Conservation (phyloP, 2,797 vertebrate genomes). For the Enteromius fasciolatus region DNA sequence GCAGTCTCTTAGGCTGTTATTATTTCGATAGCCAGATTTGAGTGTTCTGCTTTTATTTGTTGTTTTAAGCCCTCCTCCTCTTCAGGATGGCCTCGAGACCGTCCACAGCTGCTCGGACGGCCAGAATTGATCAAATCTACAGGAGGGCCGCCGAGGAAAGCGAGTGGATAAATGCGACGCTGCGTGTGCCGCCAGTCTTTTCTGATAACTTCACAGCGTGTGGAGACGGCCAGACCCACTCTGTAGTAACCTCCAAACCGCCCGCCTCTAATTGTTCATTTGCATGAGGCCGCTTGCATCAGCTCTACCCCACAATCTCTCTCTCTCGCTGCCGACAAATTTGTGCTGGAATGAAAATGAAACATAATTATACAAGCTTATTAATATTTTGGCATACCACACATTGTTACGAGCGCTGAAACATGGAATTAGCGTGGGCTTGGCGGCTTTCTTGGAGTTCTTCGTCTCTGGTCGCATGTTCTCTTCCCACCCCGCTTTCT, state of each 20-base stretch:
- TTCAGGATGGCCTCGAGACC: not conserved
- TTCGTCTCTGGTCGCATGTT: not conserved
- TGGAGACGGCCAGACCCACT: constrained; percentile 13
- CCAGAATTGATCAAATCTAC: constrained; percentile 36
- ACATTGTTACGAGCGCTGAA: constrained; percentile 43
- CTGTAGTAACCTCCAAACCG: constrained; percentile 9
- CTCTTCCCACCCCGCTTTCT: not conserved
- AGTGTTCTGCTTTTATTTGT: constrained; percentile 59
- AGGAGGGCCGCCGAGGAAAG: constrained; percentile 56
- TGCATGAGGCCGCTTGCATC: constrained; percentile 41
- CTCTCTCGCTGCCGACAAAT: constrained; percentile 40
- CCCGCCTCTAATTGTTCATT: constrained; percentile 40
- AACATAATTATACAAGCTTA: constrained; percentile 50
- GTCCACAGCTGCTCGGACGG: constrained; percentile 2
- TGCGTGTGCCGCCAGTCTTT: constrained; percentile 57
- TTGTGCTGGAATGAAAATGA: constrained; percentile 54
- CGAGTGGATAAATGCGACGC: constrained; percentile 56
- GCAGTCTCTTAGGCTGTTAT: constrained; percentile 31
- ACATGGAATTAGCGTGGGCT: constrained; percentile 52
- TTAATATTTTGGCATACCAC: constrained; percentile 56
- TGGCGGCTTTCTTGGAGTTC: not conserved
- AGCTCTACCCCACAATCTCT: constrained; percentile 20
- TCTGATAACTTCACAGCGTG: constrained; percentile 44
- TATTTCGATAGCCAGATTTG: constrained; percentile 46
- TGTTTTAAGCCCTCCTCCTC: constrained; percentile 46